phyloP scores from a whole-genome alignment of 2,797 vertebrate genomes.

The Pseudopleuronectes americanus region DNA sequence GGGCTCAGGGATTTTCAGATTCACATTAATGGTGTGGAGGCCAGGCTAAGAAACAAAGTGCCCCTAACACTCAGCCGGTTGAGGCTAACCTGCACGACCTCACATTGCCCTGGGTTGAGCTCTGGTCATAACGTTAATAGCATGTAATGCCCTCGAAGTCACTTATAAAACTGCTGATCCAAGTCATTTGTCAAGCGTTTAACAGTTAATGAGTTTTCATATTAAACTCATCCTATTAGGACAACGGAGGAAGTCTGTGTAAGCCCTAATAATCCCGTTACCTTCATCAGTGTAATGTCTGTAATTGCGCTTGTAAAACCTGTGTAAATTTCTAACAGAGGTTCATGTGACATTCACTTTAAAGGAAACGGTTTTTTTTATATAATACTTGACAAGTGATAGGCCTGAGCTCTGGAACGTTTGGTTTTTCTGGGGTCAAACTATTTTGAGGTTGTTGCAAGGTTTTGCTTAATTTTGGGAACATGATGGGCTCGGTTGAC shows the following conservation, averaged over 20 bases:
- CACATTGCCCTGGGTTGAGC: slow-evolving; percentile 9
- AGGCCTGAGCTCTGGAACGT: neutral
- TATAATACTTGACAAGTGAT: neutral
- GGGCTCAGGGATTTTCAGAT: neutral
- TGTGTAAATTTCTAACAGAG: slow-evolving; percentile 21
- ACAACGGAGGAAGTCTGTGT: slow-evolving; percentile 21
- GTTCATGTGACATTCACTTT: slow-evolving; percentile 8
- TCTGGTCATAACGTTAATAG: slow-evolving; percentile 16
- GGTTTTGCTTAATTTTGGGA: neutral
- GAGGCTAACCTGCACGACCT: slow-evolving; percentile 5
- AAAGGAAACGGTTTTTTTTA: slow-evolving; percentile 3
- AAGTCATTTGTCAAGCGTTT: slow-evolving; percentile 32
- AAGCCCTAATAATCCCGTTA: slow-evolving; percentile 31
- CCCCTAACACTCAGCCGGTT: neutral
- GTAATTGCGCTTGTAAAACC: slow-evolving; percentile 9
- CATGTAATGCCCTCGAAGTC: slow-evolving; percentile 29
- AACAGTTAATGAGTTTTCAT: slow-evolving; percentile 38
- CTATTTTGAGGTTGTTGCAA: slow-evolving; percentile 1
- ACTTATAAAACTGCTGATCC: slow-evolving; percentile 34
- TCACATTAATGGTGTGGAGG: neutral
- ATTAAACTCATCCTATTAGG: slow-evolving; percentile 36
- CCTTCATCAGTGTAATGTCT: slow-evolving; percentile 21
- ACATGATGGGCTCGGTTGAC: neutral
- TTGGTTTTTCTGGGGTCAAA: neutral
- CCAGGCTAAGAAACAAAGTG: neutral